Percentiles rank a stretch among this genome's conserved stretches.
These are phyloP conservation scores for Neodontobutis hainanensis DNA, from an alignment of 2,113 vertebrate species.

Conservation along the genomic window DNA sequence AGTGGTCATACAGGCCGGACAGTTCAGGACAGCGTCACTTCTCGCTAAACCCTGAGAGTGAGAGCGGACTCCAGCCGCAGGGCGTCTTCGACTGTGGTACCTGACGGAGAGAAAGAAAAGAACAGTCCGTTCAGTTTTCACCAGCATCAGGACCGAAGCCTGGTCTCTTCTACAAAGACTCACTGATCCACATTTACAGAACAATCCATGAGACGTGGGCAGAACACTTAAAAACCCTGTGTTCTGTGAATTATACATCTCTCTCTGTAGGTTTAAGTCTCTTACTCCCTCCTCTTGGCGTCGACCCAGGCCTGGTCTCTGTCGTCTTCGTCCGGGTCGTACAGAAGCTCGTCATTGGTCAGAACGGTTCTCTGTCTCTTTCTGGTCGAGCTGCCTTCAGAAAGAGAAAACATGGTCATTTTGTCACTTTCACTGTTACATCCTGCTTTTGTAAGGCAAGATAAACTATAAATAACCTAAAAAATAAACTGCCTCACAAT, in stretches of 20 bases:
- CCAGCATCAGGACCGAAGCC: no score
- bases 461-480: no score
- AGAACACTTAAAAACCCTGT: no score
- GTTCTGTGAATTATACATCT: no score
- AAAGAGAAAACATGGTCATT: not conserved
- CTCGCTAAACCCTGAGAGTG: conserved; percentile 69
- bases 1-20: conserved; percentile 96
- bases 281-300: conserved; percentile 82
- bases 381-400: conserved; percentile 69
- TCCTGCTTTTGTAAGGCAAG: no score
- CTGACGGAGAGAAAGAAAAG: conserved; percentile 59
- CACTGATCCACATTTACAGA: no score
- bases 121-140: no score
- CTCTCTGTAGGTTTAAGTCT: no score
- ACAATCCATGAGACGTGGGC: no score
- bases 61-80: conserved; percentile 18
- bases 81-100: conserved; percentile 75
- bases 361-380: conserved; percentile 78
- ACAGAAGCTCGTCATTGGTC: conserved; percentile 92
- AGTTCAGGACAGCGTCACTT: conserved; percentile 95
- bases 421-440: no score
- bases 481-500: no score
- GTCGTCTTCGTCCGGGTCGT: conserved; percentile 92
- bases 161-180: no score
- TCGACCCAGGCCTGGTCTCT: conserved; percentile 96